Evolutionary conservation across 2,113 vertebrate genomes (phyloP), one percentile per base, ranked within the genome.

Genomic region (Nansenia antarctica): DNA sequence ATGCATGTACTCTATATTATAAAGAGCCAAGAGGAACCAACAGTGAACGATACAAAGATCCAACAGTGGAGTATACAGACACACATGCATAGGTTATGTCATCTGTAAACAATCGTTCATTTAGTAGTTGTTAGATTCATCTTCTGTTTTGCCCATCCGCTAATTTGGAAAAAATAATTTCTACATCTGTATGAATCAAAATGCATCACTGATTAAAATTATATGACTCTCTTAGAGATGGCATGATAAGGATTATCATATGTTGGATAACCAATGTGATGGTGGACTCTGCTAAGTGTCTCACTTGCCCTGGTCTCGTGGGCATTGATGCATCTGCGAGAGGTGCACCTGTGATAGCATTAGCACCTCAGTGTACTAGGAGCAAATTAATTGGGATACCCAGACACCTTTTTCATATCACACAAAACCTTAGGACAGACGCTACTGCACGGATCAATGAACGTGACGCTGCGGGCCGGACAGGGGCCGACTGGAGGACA

Each of bases 351-450:
- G 35, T 59, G 66, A 53, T 37, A 54, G 53, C 49, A 22, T 52
- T 54, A 55, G 32, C 39, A 35, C 37, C 66, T 68, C 66, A 45
- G 54, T 39, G 45, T 26, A 37, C 29, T 6, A 29, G 26, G 20
- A 22, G 53, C 30, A n/a, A 77, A 69, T 63, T 76, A 67, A 75
- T 68, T 63, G 47, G 69, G 66, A 39, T 26, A 73, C 62, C 52
- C 34, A 39, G 71, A 26, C 62, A 77, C 31, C 65, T 45, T 72
- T n/a, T 79, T 59, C 59, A 71, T 64, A 76, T 68, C 71, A 76
- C 62, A 66, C 32, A 7, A 49, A 72, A 72, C 74, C 67, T 82
- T 77, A 32, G 30, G 42, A 74, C 62, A n/a, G 7, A 31, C 60
- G 59, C 65, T 27, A 22, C 42, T 22, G 67, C 59, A 29, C 53